Conservation (phyloP, 2,888 invertebrate genomes). For the Ferrisia virgata region DNA sequence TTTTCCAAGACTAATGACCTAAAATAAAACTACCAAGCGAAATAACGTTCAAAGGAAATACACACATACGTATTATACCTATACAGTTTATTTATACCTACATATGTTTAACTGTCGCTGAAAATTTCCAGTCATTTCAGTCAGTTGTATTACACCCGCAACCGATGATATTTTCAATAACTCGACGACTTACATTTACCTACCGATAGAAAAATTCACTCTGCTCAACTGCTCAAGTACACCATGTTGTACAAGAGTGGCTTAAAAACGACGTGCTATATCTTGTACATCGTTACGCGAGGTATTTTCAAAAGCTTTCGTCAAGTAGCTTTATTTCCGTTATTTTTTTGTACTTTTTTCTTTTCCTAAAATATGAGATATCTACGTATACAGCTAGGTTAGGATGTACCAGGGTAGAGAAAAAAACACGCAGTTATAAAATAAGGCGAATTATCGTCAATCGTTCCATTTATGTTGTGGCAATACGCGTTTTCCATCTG, state of each 20-base stretch:
- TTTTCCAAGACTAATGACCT: slow-evolving; percentile 8
- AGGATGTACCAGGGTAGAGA: background rate
- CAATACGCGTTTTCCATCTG: background rate
- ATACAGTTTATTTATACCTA: too few relatives aligned
- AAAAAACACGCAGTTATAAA: background rate
- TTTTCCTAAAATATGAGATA: background rate
- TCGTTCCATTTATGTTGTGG: background rate
- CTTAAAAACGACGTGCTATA: slow-evolving; percentile 10
- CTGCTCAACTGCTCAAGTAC: background rate
- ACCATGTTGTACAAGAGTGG: background rate
- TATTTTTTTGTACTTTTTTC: background rate
- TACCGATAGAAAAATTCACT: background rate
- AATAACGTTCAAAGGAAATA: background rate
- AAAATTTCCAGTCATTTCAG: background rate
- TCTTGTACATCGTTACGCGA: background rate
- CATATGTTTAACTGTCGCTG: background rate
- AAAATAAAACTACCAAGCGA: background rate
- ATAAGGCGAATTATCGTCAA: slow-evolving; percentile 9
- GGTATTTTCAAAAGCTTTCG: background rate
- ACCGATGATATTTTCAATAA: background rate
- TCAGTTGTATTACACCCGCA: background rate
- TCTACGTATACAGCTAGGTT: background rate
- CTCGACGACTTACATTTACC: background rate
- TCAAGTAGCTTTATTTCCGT: slow-evolving; percentile 15
- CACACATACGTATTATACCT: too few relatives aligned